phyloP scores from a whole-genome alignment of 2,113 vertebrate genomes.

The Rhynchopsitta pachyrhyncha region DNA sequence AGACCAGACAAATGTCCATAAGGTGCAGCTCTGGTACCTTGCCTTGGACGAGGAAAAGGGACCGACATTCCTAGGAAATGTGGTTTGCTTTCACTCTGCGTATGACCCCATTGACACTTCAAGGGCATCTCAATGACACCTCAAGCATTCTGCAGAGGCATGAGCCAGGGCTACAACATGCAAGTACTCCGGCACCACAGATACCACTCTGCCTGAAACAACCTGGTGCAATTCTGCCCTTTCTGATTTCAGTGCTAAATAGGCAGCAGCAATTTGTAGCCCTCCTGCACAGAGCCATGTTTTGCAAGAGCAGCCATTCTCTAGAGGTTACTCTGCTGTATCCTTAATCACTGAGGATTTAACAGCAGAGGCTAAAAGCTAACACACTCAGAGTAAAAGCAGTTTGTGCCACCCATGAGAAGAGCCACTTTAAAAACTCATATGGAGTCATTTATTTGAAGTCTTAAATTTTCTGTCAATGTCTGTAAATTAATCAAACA shows the following conservation, averaged over 20 bases:
- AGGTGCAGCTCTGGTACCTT: neutral
- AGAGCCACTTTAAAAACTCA: neutral
- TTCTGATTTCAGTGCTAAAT: neutral
- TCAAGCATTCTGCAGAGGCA: neutral
- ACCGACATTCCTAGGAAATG: neutral
- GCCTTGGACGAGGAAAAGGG: neutral
- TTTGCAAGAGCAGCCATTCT: neutral
- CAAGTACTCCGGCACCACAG: neutral
- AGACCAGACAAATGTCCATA: neutral
- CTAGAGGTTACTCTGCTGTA: neutral
- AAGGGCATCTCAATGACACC: neutral
- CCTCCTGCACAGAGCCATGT: rapidly evolving
- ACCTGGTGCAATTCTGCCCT: neutral
- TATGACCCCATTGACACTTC: neutral
- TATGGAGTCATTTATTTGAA: neutral
- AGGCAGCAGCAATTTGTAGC: neutral
- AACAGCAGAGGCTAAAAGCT: neutral
- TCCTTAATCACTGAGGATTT: neutral
- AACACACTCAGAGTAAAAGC: neutral
- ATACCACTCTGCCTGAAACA: neutral
- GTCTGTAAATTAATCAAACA: neutral
- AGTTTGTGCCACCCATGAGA: neutral
- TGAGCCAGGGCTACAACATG: neutral
- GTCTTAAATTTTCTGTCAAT: neutral
- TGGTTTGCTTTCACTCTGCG: neutral